These are phyloP conservation scores for Styela plicata DNA, from an alignment of 23 tunicate species.

Conservation along the genomic window DNA sequence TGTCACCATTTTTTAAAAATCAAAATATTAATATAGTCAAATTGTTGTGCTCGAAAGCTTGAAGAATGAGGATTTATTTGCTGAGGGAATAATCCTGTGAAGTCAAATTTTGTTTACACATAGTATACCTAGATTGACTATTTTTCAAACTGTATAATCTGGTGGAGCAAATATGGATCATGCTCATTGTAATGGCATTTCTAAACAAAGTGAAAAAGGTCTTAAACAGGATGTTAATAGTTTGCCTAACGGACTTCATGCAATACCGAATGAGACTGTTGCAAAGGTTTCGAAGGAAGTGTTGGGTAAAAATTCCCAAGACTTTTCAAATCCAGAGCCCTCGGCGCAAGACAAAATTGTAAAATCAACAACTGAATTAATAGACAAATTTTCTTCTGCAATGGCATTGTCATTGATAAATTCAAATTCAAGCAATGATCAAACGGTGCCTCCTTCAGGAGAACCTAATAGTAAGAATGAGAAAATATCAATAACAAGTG, in stretches of 20 bases:
- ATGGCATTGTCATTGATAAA: constrained; percentile 7
- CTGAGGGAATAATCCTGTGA: too few species aligned
- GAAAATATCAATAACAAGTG: background rate
- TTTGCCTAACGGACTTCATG: background rate
- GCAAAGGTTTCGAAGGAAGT: background rate
- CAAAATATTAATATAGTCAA: too few species aligned
- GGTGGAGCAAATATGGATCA: background rate
- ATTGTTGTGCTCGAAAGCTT: too few species aligned
- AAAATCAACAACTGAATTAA: constrained; percentile 7
- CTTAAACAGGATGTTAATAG: background rate
- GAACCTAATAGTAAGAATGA: background rate
- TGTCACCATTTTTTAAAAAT: too few species aligned
- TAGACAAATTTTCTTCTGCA: constrained; percentile 4
- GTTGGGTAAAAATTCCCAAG: background rate
- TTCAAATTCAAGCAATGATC: background rate
- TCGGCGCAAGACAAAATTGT: background rate
- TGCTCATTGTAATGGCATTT: background rate
- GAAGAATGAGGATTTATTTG: too few species aligned
- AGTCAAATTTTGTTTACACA: too few species aligned
- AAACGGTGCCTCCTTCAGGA: background rate
- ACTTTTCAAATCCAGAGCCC: background rate
- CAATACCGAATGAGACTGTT: background rate
- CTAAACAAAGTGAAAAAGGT: too few species aligned
- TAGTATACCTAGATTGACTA: too few species aligned
- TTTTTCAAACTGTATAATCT: too few species aligned